Base-by-base conservation (phyloP, 2,888 invertebrate genomes). In the Epinotia demarniana region DNA sequence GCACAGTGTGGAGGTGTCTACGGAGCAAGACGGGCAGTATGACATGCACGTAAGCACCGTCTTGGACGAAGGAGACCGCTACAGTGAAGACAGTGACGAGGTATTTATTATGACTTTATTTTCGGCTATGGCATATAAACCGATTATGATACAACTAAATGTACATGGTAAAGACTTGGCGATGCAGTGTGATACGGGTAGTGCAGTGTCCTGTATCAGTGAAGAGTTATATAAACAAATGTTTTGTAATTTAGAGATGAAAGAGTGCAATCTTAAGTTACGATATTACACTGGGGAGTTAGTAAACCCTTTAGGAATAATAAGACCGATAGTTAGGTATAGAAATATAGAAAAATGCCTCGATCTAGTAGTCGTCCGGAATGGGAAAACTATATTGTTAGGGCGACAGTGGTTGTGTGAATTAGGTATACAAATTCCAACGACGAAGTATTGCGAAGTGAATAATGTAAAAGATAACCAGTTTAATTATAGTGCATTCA, bases 161-260 rank as follows among this genome's bases (percentile, higher is more conserved):
- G 27, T 72, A 9, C 57, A 72, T 13, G 72, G 53, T 16, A 67
- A n/a, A 18, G 16, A 33, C 13, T 3, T 78, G 0, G 43, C 27
- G 8, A 74, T 78, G 76, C 76, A 78, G 43, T 78, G 78, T 62
- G 78, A 78, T 19, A 78, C 78, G 2, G 78, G 78, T 18, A 78
- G 78, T 57, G 76, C 76, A 3, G 72, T 76, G 11, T 78, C 78
- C 2, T 76, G 76, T 72, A 76, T 76, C 49, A 77, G 75, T 46
- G 18, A 61, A 27, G 33, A 74, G 4, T 27, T 27, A 27, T 27
- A 27, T 27, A 27, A 27, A 27, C 27, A 27, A 27, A 27, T 27
- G 27, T 27, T 27, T 27, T 2, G 27, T 27, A 27, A 27, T 27
- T 27, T 27, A 27, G 27, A 27, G 27, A 27, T 27, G 27, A 27